These are phyloP conservation scores for Craterocephalus amniculus DNA, from an alignment of 2,797 vertebrate genomes.

Conservation along the genomic window DNA sequence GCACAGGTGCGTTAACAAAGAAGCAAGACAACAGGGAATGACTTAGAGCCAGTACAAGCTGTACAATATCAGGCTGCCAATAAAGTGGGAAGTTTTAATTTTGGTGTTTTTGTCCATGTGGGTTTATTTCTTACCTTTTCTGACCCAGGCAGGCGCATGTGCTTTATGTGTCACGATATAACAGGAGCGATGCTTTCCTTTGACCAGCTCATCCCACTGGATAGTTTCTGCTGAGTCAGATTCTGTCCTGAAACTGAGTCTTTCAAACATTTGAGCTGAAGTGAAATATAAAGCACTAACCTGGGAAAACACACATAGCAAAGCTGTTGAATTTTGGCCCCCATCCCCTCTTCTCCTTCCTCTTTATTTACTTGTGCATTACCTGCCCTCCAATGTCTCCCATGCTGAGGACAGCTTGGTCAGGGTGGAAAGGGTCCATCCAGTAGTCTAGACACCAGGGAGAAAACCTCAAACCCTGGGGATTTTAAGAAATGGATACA, in stretches of 20 bases:
- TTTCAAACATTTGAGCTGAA: slow-evolving; percentile 80
- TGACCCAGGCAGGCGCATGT: slow-evolving; percentile 84
- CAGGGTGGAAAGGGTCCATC: slow-evolving; percentile 75
- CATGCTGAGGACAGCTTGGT: slow-evolving; percentile 82
- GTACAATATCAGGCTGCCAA: not conserved
- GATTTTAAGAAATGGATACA: not conserved
- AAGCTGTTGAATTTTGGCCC: not conserved
- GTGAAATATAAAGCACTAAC: slow-evolving; percentile 81
- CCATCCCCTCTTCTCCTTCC: not conserved
- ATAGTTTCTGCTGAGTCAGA: slow-evolving; percentile 75
- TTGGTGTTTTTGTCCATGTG: not conserved
- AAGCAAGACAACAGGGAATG: not conserved
- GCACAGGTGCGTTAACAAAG: slow-evolving; percentile 7
- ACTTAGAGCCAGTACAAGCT: not conserved
- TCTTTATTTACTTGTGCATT: not conserved
- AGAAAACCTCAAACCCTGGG: slow-evolving; percentile 78
- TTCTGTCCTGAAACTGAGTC: slow-evolving; percentile 56
- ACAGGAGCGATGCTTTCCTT: slow-evolving; percentile 83
- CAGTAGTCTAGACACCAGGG: slow-evolving; percentile 86
- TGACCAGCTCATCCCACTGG: slow-evolving; percentile 83
- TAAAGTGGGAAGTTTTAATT: slow-evolving; percentile 8
- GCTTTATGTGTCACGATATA: slow-evolving; percentile 74
- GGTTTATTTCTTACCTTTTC: slow-evolving; percentile 79
- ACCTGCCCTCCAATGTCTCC: slow-evolving; percentile 88
- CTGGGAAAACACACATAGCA: slow-evolving; percentile 68